Percentiles rank a stretch among this genome's conserved stretches.
Conservation (phyloP, 2,888 invertebrate species). For the Oegoconia quadripuncta region DNA sequence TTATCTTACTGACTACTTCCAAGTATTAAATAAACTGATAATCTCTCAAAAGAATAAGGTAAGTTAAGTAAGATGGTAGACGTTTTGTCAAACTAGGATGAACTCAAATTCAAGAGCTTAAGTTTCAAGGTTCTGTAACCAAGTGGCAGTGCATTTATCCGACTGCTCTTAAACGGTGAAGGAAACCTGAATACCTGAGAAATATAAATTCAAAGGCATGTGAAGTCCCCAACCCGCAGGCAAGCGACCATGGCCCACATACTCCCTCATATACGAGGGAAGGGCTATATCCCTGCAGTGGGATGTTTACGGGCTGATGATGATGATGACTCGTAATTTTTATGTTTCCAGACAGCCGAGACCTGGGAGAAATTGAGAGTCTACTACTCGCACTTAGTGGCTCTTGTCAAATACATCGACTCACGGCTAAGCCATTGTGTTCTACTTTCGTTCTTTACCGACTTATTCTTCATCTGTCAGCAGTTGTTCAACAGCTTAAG, state of each 20-base stretch:
- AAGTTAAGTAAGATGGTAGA: slow-evolving; percentile 7
- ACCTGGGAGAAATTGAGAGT: slow-evolving; percentile 36
- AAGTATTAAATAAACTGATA: slow-evolving; percentile 26
- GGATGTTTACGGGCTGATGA: no score
- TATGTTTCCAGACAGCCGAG: slow-evolving; percentile 26
- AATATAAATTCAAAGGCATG: no score
- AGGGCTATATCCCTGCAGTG: no score
- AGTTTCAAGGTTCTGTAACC: no score
- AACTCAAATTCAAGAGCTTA: background rate
- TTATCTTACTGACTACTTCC: slow-evolving; percentile 32
- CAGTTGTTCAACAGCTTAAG: slow-evolving; percentile 37
- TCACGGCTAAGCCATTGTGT: slow-evolving; percentile 34
- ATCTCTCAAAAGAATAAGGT: slow-evolving; percentile 25
- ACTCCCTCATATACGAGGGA: no score
- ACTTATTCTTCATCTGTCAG: slow-evolving; percentile 35
- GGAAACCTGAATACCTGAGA: no score
- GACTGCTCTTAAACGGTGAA: background rate
- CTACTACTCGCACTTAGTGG: slow-evolving; percentile 31
- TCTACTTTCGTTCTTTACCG: slow-evolving; percentile 36
- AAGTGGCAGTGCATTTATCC: no score
- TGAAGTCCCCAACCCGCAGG: no score
- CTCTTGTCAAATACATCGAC: slow-evolving; percentile 32
- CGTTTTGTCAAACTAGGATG: background rate
- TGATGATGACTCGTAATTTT: background rate
- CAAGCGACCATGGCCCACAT: no score